Base-by-base conservation (phyloP, 92 coral and sea anemone species). In the Palythoa caribaeorum region DNA sequence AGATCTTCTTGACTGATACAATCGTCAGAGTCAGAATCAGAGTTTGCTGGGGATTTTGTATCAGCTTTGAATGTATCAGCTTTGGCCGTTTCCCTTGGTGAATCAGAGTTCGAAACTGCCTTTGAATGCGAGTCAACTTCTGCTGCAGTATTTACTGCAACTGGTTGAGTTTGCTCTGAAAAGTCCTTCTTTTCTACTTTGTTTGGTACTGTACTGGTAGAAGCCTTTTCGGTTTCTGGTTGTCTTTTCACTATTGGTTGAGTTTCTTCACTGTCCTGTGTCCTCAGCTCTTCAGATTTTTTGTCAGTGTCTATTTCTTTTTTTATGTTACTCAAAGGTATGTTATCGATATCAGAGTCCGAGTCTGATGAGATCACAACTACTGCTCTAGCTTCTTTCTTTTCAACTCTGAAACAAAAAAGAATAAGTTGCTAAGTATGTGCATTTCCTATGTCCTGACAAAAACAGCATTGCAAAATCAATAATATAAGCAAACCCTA, bases 1-100 rank as follows among this genome's bases (percentile, higher is more conserved):
- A 97, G 87, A 71, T 97, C 99, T 69, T 97, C 99, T 66, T 97
- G 99, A 0, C 98, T 94, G 21, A 97, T 81, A 70, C 98, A 95
- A 20, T 97, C 99, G 73, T 95, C 99, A 6, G 95, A 93, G 71
- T 96, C 98, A 9, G 94, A 93, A 62, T 91, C 94, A 5, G 92
- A 69, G 16, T 76, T 76, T 20, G 50, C 38, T 3, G 53, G 51
- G 6, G 65, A 71, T 60, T 39, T 78, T 16, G 83, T 78, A 78
- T 78, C 83, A 57, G 36, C 69, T 38, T 69, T 66, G 5, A 28
- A 28, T 16, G 83, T 78, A 78, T 78, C 83, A 57, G 36, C 69
- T 38, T 69, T 66, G 5, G 62, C 28, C 54, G 48, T 38, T 77
- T 35, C 68, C 68, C 19, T 51, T 1, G 66, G 17, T 3, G 48